These are phyloP conservation scores for Caerostris darwini DNA, from an alignment of 1,140 invertebrate species.

Conservation along the genomic window DNA sequence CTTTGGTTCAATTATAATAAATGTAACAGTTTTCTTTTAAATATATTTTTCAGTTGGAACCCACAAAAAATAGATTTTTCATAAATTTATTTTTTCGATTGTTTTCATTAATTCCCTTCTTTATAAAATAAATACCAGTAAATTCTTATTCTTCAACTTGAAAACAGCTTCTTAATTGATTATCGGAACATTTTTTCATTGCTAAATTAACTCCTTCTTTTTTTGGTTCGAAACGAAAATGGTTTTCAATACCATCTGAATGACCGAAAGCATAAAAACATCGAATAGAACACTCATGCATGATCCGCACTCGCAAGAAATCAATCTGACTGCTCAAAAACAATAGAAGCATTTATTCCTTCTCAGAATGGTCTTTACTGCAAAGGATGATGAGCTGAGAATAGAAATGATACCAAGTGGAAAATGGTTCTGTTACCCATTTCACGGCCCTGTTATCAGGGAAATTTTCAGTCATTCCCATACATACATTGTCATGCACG, in stretches of 20 bases:
- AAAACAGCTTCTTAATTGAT: background rate
- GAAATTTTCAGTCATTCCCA: constrained; percentile 39
- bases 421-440: constrained; percentile 53
- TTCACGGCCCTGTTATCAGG: constrained; percentile 45
- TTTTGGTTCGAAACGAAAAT: background rate
- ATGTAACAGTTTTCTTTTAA: too few relatives aligned
- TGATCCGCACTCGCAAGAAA: constrained; percentile 18
- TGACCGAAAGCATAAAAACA: background rate
- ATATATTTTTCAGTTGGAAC: too few relatives aligned
- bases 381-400: constrained; percentile 13
- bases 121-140: too few relatives aligned
- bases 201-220: background rate
- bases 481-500: constrained; percentile 16
- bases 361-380: constrained; percentile 10
- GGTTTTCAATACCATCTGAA: background rate
- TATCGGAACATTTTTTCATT: background rate
- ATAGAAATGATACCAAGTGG: constrained; percentile 45
- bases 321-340: constrained; percentile 30
- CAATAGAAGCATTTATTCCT: constrained; percentile 39
- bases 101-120: too few relatives aligned
- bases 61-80: too few relatives aligned
- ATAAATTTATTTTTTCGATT: too few relatives aligned
- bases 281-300: background rate
- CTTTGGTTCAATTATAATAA: too few relatives aligned
- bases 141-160: too few relatives aligned